Base-by-base conservation (phyloP, 1,140 invertebrate species). In the Drosophila burlai region DNA sequence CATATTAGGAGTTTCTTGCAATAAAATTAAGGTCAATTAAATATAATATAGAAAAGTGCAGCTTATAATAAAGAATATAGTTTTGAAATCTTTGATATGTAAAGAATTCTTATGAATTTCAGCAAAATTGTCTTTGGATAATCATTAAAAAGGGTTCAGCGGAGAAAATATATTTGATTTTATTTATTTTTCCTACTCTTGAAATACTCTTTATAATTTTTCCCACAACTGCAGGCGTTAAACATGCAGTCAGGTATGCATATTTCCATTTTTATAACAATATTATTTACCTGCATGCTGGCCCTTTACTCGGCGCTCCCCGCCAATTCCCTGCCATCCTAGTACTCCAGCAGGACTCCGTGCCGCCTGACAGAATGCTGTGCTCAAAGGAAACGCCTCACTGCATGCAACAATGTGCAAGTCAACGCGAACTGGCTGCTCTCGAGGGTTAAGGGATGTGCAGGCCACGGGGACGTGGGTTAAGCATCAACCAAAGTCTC, bases 321-420 rank as follows among this genome's bases (percentile, higher is more conserved):
- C 50, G n/a, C 13, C 21, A 68, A 18, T 69, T 47, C 45, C 57
- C 61, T 55, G 38, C 21, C 57, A 47, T 52, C 64, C 50, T 62
- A 78, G 74, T 74, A 75, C 69, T 81, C 49, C 55, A 52, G 52
- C 24, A 26, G 46, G 46, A 54, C 61, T 74, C 64, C 52, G 65
- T 72, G 80, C 68, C 58, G 72, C 50, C 57, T 49, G 67, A 40
- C 64, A 71, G 80, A 61, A 84, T 73, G 72, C 83, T 67, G 61
- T 49, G 68, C 83, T 83, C 76, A 83, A 84, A 89, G 84, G 69
- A 89, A 81, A 83, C 81, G 84, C 81, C 77, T 78, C 73, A 47
- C 65, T 75, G 77, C 65, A 68, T 89, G 84, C 85, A 89, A 90
- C 84, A 89, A 84, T 90, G 78, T 89, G 81, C 81, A 72, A 83